Evolutionary conservation across 37 sponge, comb jelly and placozoan species (phyloP).

Genomic region (Geodia barretti): DNA sequence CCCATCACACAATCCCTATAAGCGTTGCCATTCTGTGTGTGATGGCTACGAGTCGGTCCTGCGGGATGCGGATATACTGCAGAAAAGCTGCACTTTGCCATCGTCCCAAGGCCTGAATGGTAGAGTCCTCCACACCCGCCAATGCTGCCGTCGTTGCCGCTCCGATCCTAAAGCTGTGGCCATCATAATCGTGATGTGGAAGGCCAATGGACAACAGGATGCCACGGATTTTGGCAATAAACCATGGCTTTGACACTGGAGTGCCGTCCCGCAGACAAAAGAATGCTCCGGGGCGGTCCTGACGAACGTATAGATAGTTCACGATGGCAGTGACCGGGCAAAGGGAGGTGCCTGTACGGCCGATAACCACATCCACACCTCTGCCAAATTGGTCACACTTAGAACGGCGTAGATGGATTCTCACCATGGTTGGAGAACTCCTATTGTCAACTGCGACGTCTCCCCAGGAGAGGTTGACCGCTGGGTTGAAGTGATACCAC

Average conservation of each 20-base stretch:
- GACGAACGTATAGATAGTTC: slow-evolving; percentile 3
- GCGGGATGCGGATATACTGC: no score
- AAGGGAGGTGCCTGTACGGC: slow-evolving; percentile 2
- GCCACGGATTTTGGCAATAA: slow-evolving; percentile 1
- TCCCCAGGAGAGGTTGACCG: background rate
- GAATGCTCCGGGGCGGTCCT: slow-evolving; percentile 3
- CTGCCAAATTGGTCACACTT: slow-evolving; percentile 35
- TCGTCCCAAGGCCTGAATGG: no score
- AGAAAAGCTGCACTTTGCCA: no score
- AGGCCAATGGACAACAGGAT: background rate
- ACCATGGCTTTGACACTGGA: background rate
- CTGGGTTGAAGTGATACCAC: background rate
- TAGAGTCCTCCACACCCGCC: no score
- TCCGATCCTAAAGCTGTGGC: slow-evolving; percentile 44
- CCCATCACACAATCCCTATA: no score
- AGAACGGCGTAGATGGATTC: slow-evolving; percentile 20
- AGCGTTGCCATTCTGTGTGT: no score
- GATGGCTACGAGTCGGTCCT: no score
- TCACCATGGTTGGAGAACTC: background rate
- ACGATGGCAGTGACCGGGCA: slow-evolving; percentile 23
- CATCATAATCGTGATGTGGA: background rate
- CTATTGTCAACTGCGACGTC: slow-evolving; percentile 16
- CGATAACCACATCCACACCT: slow-evolving; percentile 6
- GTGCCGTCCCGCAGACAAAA: background rate
- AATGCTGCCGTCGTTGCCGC: no score